phyloP scores from a whole-genome alignment of 2,113 vertebrate genomes.

The Anhinga anhinga region DNA sequence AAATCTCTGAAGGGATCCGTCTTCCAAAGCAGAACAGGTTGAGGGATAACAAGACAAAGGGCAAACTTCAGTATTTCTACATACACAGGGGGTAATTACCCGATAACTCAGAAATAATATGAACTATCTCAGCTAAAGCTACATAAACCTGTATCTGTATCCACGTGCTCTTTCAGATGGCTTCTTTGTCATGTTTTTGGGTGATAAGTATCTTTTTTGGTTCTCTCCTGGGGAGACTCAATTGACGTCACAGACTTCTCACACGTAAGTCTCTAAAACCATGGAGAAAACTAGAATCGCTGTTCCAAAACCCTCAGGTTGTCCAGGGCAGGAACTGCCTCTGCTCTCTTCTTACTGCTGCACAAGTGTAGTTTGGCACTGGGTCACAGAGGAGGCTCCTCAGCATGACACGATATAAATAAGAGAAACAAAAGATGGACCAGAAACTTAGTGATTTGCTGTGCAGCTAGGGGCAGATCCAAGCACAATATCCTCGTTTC shows the following conservation, averaged over 20 bases:
- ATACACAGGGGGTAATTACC: not conserved
- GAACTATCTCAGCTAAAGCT: not conserved
- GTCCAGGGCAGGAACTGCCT: not conserved
- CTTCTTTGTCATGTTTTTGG: not conserved
- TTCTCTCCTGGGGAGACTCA: not conserved
- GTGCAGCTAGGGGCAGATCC: not conserved
- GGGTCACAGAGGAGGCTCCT: not conserved
- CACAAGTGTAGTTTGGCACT: not conserved
- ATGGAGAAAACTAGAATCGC: not conserved
- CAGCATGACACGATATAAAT: not conserved
- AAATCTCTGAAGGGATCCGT: not conserved
- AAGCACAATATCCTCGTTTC: not conserved
- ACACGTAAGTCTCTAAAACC: accelerated
- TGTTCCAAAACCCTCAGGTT: not conserved
- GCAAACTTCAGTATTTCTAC: not conserved
- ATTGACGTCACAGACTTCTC: not conserved
- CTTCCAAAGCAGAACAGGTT: not conserved
- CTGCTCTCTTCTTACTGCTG: not conserved
- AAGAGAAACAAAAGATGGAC: not conserved
- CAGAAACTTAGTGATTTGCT: not conserved
- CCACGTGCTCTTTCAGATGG: not conserved
- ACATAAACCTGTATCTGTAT: not conserved
- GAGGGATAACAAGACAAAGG: not conserved
- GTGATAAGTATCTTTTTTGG: not conserved
- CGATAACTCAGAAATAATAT: not conserved